These are phyloP conservation scores for Ceramica pisi DNA, from an alignment of 2,888 invertebrate species.

Conservation along the genomic window DNA sequence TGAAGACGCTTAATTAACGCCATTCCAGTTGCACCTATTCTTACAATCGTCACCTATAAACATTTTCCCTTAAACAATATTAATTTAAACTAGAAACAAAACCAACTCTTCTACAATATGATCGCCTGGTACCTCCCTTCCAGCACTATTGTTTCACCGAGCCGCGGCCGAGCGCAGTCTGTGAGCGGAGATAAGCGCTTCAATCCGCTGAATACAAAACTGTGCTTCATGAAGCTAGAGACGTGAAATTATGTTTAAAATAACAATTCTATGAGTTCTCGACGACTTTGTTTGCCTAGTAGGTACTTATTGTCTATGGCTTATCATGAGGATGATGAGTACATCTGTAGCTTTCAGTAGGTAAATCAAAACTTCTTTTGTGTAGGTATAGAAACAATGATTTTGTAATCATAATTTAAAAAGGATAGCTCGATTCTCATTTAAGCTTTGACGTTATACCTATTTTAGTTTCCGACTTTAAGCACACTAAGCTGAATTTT, in stretches of 20 bases:
- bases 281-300: background rate
- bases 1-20: background rate
- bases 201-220: constrained; percentile 54
- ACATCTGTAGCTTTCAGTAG: background rate
- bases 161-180: constrained; percentile 33
- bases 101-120: constrained; percentile 35
- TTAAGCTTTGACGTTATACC: no score
- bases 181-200: constrained; percentile 43
- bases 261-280: constrained; percentile 18
- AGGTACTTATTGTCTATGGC: background rate
- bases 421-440: no score
- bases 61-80: background rate
- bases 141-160: constrained; percentile 43
- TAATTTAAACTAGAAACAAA: constrained; percentile 30
- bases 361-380: no score
- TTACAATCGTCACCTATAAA: background rate
- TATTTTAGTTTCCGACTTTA: no score
- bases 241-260: constrained; percentile 41
- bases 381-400: no score
- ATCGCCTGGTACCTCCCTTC: constrained; percentile 30
- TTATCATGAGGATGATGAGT: no score
- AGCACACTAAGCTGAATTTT: no score
- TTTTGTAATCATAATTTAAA: no score
- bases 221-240: constrained; percentile 30
- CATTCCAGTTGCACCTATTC: background rate